Evolutionary conservation across 2,888 invertebrate species (phyloP).

Genomic region (Lycocerus yunnanus): DNA sequence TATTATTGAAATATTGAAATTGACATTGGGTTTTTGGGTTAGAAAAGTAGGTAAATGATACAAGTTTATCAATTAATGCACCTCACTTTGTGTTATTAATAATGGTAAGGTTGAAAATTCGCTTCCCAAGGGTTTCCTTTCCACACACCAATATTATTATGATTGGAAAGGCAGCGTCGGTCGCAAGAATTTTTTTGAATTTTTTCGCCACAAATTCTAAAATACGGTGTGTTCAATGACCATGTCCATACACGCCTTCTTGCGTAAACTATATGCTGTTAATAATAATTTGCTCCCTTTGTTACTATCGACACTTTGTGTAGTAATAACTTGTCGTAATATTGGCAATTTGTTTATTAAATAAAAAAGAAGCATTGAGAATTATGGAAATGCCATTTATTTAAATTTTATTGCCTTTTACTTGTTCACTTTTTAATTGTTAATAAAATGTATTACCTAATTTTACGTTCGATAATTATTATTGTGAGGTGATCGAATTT

Average conservation of each 20-base stretch:
- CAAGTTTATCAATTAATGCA: background rate
- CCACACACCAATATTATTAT: background rate
- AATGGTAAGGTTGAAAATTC: background rate
- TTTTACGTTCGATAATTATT: background rate
- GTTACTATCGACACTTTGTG: slow-evolving; percentile 3
- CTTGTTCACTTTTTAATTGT: background rate
- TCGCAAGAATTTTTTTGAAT: slow-evolving; percentile 16
- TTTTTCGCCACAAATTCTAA: slow-evolving; percentile 19
- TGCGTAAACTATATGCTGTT: slow-evolving; percentile 14
- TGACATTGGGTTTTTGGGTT: background rate
- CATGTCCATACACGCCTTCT: slow-evolving; percentile 29
- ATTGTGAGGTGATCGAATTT: background rate
- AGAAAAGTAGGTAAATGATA: background rate
- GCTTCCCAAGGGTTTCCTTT: background rate
- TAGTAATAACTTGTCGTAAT: background rate
- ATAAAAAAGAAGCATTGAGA: background rate
- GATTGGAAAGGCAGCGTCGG: slow-evolving; percentile 23
- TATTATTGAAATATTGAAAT: background rate
- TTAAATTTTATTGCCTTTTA: background rate
- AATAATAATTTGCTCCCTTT: slow-evolving; percentile 22
- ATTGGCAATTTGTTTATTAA: background rate
- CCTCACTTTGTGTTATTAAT: background rate
- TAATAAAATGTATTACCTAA: background rate
- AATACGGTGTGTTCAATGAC: slow-evolving; percentile 23
- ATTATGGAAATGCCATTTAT: background rate